Conservation (phyloP, 1,140 invertebrate genomes). For the Drosophila oshimai region DNA sequence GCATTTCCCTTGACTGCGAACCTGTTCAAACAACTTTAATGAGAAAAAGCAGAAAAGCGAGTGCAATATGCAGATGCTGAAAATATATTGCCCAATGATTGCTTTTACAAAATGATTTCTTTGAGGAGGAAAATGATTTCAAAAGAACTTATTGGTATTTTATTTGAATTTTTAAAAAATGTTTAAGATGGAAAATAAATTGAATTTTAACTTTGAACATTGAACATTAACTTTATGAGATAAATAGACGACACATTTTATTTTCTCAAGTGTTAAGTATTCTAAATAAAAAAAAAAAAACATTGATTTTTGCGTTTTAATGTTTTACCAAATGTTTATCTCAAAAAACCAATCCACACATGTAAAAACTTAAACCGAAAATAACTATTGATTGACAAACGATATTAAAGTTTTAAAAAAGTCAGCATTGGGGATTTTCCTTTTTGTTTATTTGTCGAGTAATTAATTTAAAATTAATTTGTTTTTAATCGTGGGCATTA, state of each 20-base stretch:
- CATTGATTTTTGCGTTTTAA: no score
- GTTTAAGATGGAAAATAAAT: no score
- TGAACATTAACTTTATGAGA: no score
- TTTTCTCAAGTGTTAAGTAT: no score
- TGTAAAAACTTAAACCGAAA: not conserved
- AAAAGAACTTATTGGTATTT: no score
- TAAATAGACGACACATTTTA: no score
- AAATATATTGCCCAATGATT: no score
- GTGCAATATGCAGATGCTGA: not conserved
- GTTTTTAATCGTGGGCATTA: constrained; percentile 56
- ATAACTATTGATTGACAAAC: not conserved
- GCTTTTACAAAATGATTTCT: no score
- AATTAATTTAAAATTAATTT: constrained; percentile 73
- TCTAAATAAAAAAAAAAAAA: no score
- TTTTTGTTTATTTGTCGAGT: constrained; percentile 8
- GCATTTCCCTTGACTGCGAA: not conserved
- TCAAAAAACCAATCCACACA: not conserved
- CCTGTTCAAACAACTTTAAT: constrained; percentile 5
- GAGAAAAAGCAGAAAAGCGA: constrained; percentile 1
- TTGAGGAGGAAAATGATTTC: no score
- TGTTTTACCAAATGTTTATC: not conserved
- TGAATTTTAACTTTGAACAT: no score
- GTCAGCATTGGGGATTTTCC: not conserved
- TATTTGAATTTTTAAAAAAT: no score
- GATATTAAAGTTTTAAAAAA: not conserved